phyloP scores from a whole-genome alignment of 2,113 vertebrate species.

The Atlantisia rogersi region DNA sequence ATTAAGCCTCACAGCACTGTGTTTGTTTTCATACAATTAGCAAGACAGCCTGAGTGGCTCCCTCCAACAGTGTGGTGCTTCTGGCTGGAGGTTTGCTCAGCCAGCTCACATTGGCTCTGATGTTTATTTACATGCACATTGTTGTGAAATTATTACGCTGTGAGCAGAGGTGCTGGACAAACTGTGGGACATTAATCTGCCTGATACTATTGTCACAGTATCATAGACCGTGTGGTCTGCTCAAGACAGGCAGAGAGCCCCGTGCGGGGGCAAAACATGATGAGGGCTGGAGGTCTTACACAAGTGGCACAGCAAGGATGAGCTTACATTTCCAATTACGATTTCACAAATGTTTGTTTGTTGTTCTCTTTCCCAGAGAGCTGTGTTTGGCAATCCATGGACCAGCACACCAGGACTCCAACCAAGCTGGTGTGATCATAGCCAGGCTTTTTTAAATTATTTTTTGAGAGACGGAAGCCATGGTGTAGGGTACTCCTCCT shows the following conservation, averaged over 20 bases:
- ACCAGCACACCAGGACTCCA: background rate
- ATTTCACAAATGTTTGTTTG: slow-evolving; percentile 43
- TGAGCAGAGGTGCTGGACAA: background rate
- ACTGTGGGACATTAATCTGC: background rate
- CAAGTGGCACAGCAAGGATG: background rate
- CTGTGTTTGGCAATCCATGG: slow-evolving; percentile 19
- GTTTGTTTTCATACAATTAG: background rate
- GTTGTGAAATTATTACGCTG: slow-evolving; percentile 14
- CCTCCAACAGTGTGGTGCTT: background rate
- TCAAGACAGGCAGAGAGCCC: background rate
- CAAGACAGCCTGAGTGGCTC: background rate
- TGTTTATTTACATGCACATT: slow-evolving; percentile 7
- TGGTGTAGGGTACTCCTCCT: background rate
- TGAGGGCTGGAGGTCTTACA: background rate
- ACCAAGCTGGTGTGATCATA: background rate
- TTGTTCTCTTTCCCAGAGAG: background rate
- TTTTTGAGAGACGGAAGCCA: background rate
- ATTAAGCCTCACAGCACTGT: background rate
- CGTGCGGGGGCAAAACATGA: background rate
- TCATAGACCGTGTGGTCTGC: background rate
- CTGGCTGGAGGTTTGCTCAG: slow-evolving; percentile 3
- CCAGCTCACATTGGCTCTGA: background rate
- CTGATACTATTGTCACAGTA: background rate
- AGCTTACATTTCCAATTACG: background rate
- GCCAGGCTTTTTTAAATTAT: background rate